Evolutionary conservation across 2,888 invertebrate genomes (phyloP).

Genomic region (Geotrupes spiniger): DNA sequence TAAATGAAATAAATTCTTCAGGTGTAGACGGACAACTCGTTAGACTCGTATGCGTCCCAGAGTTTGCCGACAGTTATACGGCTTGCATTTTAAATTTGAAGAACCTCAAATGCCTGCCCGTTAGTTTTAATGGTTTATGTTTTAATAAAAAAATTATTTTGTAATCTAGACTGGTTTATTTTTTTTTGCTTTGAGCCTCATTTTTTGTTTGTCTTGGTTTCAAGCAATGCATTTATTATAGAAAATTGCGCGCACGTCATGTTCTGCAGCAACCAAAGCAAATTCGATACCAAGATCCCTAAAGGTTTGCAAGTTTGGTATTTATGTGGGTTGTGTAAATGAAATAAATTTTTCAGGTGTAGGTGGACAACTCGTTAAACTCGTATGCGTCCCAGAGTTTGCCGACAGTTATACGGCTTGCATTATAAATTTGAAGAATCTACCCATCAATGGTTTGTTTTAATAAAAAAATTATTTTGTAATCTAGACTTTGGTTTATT

Average conservation of each 20-base stretch:
- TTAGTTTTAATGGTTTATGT: constrained; percentile 63
- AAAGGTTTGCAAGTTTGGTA: constrained; percentile 55
- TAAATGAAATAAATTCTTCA: not conserved
- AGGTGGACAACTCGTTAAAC: constrained; percentile 64
- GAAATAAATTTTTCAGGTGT: constrained; percentile 5
- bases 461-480: too few species aligned
- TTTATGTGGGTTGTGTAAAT: not conserved
- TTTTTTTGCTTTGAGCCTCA: too few species aligned
- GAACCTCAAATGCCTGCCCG: constrained; percentile 68
- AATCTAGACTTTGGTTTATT: too few species aligned
- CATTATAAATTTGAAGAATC: constrained; percentile 73
- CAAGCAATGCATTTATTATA: constrained; percentile 84
- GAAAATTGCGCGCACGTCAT: constrained; percentile 81
- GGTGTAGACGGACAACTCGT: constrained; percentile 59
- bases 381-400: constrained; percentile 81
- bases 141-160: too few species aligned
- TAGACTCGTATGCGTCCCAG: constrained; percentile 76
- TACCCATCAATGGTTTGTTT: constrained; percentile 55
- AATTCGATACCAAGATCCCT: constrained; percentile 66
- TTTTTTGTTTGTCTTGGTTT: too few species aligned
- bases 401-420: constrained; percentile 68
- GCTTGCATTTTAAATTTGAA: constrained; percentile 76
- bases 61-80: constrained; percentile 70
- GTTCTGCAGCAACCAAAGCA: constrained; percentile 80
- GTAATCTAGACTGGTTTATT: too few species aligned